Percentiles rank a stretch among this genome's conserved stretches.
phyloP scores from a whole-genome alignment of 2,888 invertebrate genomes.

The Campoplex nolae region DNA sequence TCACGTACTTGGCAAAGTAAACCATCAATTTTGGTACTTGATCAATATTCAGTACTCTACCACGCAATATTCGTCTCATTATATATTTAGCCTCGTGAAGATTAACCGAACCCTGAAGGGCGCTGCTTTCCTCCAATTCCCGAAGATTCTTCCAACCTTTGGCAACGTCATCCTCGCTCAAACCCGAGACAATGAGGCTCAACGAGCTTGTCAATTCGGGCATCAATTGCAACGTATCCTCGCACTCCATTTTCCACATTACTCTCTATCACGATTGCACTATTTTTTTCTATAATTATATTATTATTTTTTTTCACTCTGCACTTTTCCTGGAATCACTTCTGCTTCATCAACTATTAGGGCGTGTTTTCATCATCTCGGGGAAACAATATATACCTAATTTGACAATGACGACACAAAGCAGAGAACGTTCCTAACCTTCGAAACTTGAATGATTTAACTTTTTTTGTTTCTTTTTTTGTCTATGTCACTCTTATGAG shows the following conservation, averaged over 20 bases:
- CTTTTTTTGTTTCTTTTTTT: not conserved
- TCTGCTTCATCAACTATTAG: not conserved
- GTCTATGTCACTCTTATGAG: not conserved
- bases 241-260: slow-evolving; percentile 67
- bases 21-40: slow-evolving; percentile 76
- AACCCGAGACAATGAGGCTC: slow-evolving; percentile 60
- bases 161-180: slow-evolving; percentile 52
- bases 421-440: slow-evolving; percentile 19
- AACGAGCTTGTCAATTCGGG: slow-evolving; percentile 60
- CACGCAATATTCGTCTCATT: slow-evolving; percentile 49
- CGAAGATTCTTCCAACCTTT: slow-evolving; percentile 64
- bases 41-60: slow-evolving; percentile 70
- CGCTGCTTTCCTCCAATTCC: slow-evolving; percentile 53
- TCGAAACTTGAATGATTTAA: slow-evolving; percentile 5
- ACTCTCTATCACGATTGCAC: not conserved
- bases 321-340: not conserved
- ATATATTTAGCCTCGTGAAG: slow-evolving; percentile 50
- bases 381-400: not conserved
- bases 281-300: not conserved
- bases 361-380: not conserved
- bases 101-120: slow-evolving; percentile 34
- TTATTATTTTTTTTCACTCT: slow-evolving; percentile 2
- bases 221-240: slow-evolving; percentile 54
- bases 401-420: slow-evolving; percentile 11
- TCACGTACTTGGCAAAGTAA: slow-evolving; percentile 78